phyloP scores from a whole-genome alignment of 2,888 invertebrate genomes.

The Tetragnatha montana region DNA sequence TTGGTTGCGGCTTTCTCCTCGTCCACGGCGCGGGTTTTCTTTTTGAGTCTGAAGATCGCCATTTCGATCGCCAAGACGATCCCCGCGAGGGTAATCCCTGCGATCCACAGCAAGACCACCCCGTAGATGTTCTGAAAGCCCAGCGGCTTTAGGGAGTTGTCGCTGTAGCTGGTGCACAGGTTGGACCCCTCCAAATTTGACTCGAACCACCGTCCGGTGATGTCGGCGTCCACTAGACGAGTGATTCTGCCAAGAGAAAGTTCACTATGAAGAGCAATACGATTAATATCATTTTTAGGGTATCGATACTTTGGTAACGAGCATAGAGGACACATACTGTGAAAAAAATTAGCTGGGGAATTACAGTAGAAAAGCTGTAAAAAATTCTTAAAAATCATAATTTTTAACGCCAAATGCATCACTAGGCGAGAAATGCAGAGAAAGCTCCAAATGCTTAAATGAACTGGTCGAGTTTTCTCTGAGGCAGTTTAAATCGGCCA shows the following conservation, averaged over 20 bases:
- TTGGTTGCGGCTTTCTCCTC: neutral
- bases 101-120: constrained; percentile 36
- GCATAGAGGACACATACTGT: no score
- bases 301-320: no score
- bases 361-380: no score
- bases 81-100: neutral
- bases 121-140: constrained; percentile 33
- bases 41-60: neutral
- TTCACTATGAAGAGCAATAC: neutral
- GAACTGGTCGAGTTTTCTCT: no score
- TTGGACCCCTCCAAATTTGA: neutral
- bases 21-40: neutral
- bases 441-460: no score
- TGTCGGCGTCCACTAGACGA: constrained; percentile 50
- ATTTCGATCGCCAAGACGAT: neutral
- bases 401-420: no score
- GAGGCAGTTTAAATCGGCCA: no score
- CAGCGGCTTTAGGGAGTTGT: constrained; percentile 27
- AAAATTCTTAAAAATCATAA: no score
- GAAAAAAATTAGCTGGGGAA: no score
- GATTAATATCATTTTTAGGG: no score
- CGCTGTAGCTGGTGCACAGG: constrained; percentile 46
- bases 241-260: constrained; percentile 38
- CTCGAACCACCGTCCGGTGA: constrained; percentile 52
- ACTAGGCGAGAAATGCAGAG: no score